Percentiles rank a stretch among this genome's conserved stretches.
Evolutionary conservation across 2,113 vertebrate genomes (phyloP).

Genomic region (Coptodon rendalli): DNA sequence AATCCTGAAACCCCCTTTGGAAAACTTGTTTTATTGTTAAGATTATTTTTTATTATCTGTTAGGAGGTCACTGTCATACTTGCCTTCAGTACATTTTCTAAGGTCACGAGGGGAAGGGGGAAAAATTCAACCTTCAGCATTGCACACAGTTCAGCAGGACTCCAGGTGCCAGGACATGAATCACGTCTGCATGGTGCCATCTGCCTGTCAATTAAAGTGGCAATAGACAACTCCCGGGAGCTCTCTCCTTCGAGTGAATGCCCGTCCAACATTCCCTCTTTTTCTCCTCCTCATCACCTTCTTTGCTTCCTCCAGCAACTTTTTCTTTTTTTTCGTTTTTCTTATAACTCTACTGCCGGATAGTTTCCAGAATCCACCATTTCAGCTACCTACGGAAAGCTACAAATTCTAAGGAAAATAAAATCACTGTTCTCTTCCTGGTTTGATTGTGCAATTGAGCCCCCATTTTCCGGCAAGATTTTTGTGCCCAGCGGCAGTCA

Average conservation of each 20-base stretch:
- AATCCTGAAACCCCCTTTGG: not conserved
- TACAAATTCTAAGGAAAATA: not conserved
- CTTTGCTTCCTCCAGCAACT: not conserved
- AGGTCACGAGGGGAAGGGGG: not conserved
- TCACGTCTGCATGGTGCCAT: not conserved
- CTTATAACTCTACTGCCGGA: not conserved
- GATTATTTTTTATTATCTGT: not conserved
- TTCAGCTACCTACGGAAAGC: not conserved
- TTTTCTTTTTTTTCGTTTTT: not conserved
- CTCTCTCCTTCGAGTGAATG: not conserved
- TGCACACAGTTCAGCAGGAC: not conserved
- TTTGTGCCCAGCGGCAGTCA: not conserved
- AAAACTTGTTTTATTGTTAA: not conserved
- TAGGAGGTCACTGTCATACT: not conserved
- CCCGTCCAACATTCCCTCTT: not conserved
- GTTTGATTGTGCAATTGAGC: not conserved
- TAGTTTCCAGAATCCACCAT: not conserved
- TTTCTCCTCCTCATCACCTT: not conserved
- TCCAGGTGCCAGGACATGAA: not conserved
- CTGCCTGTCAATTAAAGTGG: not conserved
- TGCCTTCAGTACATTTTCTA: not conserved
- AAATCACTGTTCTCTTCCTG: not conserved
- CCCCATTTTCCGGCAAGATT: not conserved
- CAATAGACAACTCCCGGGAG: not conserved
- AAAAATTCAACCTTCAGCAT: not conserved